These are phyloP conservation scores for Rhinichthys osculus DNA, from an alignment of 2,797 vertebrate species.

Conservation along the genomic window DNA sequence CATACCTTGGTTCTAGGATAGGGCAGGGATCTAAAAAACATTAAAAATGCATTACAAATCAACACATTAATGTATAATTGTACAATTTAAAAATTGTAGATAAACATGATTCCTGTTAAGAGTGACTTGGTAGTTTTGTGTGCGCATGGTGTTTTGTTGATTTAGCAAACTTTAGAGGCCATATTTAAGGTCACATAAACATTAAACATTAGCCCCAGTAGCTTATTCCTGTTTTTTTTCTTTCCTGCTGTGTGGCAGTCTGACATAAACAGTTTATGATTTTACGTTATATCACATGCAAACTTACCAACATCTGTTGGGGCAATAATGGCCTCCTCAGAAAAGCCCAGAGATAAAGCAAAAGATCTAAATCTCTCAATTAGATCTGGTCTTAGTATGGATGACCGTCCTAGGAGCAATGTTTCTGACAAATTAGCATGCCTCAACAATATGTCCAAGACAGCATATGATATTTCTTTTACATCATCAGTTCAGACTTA, in stretches of 20 bases:
- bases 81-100: not conserved
- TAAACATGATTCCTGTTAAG: not conserved
- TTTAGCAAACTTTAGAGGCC: conserved; percentile 51
- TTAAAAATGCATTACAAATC: not conserved
- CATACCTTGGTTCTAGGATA: conserved; percentile 50
- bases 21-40: conserved; percentile 56
- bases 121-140: conserved; percentile 7
- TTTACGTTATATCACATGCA: not conserved
- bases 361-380: conserved; percentile 54
- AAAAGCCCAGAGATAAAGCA: conserved; percentile 58
- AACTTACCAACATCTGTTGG: conserved; percentile 48
- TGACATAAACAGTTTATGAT: conserved; percentile 13
- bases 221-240: conserved; percentile 30
- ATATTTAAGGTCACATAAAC: conserved; percentile 9
- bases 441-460: not conserved
- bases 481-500: conserved; percentile 18
- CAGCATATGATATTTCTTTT: not conserved
- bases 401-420: conserved; percentile 50
- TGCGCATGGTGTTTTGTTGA: conserved; percentile 44
- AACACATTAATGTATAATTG: not conserved
- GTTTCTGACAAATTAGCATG: not conserved
- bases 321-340: conserved; percentile 51
- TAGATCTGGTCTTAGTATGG: conserved; percentile 39
- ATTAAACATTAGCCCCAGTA: conserved; percentile 20
- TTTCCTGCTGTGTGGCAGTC: not conserved